These are phyloP conservation scores for Latrodectus elegans DNA, from an alignment of 2,888 invertebrate species.

Conservation along the genomic window DNA sequence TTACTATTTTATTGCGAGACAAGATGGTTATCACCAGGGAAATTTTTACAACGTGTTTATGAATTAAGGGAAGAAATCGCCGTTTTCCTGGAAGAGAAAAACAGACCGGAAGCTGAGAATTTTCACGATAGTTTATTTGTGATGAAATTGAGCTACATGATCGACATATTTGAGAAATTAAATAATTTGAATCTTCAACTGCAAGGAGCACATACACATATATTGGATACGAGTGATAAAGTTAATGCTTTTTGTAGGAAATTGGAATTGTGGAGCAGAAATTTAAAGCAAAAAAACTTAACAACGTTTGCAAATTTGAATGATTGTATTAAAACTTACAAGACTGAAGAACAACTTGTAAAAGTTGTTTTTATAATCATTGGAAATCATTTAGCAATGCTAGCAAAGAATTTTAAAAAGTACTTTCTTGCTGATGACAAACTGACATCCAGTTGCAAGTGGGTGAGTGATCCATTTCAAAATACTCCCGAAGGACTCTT, in stretches of 20 bases:
- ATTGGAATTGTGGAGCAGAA: not conserved
- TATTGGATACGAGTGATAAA: slow-evolving; percentile 39
- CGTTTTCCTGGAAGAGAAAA: slow-evolving; percentile 37
- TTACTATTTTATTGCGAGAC: not conserved
- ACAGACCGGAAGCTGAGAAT: slow-evolving; percentile 41
- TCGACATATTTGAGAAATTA: slow-evolving; percentile 55
- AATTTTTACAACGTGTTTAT: not conserved
- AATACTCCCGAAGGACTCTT: no score
- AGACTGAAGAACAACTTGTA: slow-evolving; percentile 28
- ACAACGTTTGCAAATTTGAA: not conserved
- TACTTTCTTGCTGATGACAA: not conserved
- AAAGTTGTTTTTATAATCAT: slow-evolving; percentile 24
- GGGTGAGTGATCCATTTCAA: not conserved
- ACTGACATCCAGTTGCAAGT: not conserved
- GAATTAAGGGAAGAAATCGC: not conserved
- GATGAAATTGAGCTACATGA: slow-evolving; percentile 54
- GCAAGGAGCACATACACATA: slow-evolving; percentile 47
- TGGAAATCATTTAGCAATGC: slow-evolving; percentile 10
- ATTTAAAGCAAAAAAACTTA: not conserved
- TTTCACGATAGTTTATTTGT: slow-evolving; percentile 54
- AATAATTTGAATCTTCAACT: slow-evolving; percentile 51
- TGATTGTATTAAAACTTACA: slow-evolving; percentile 27
- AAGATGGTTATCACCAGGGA: not conserved
- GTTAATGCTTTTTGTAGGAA: slow-evolving; percentile 2
- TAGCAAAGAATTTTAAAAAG: slow-evolving; percentile 4